A percentile compares a stretch with the other conserved stretches of the same genome.
Evolutionary conservation across 2,888 invertebrate genomes (phyloP).

Genomic region (Nephrotoma flavescens): DNA sequence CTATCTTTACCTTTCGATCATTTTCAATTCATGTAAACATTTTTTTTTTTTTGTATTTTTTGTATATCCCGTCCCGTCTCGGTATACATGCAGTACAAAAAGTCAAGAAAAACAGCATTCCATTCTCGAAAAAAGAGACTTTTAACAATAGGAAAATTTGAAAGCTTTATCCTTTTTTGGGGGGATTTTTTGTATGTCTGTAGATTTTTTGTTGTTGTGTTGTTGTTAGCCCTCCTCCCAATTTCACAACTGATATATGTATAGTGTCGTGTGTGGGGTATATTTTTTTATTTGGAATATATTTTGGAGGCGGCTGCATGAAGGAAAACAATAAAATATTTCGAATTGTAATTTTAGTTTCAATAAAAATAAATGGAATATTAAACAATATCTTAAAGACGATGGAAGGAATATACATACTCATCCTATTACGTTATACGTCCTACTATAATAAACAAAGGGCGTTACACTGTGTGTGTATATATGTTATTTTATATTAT

Average conservation of each 20-base stretch:
- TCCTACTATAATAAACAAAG: background rate
- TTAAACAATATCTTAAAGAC: background rate
- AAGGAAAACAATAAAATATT: background rate
- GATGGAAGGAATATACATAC: background rate
- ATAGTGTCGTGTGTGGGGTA: background rate
- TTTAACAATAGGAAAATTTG: background rate
- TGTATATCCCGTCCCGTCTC: background rate
- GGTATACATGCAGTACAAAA: background rate
- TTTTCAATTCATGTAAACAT: background rate
- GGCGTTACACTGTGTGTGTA: background rate
- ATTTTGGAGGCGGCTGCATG: background rate
- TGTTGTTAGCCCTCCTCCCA: background rate
- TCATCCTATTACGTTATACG: background rate
- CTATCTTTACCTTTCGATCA: background rate
- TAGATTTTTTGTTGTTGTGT: background rate
- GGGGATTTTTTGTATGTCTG: background rate
- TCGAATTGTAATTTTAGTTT: slow-evolving; percentile 2
- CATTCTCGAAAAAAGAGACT: background rate
- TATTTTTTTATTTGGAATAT: background rate
- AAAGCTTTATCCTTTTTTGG: background rate
- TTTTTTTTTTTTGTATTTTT: background rate
- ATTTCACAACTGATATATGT: background rate
- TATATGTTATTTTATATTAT: background rate
- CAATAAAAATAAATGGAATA: slow-evolving; percentile 2
- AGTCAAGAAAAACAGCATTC: background rate